phyloP scores from a whole-genome alignment of 2,797 vertebrate species.

The Cichlasoma orientale region DNA sequence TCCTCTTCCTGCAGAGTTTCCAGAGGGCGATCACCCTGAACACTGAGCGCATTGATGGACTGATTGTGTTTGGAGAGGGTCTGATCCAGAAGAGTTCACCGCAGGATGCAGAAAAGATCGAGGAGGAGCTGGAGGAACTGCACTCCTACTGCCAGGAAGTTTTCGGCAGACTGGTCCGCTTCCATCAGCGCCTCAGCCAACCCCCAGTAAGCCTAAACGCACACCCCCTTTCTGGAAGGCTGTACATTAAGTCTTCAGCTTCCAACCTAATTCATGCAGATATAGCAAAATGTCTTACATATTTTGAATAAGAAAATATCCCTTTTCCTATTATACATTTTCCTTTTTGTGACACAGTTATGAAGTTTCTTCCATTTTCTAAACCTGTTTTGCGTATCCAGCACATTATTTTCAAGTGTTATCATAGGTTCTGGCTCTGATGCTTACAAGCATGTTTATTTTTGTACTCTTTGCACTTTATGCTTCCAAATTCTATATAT shows the following conservation, averaged over 20 bases:
- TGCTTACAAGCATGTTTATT: neutral
- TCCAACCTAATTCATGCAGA: neutral
- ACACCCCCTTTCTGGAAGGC: neutral
- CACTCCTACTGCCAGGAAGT: conserved; percentile 94
- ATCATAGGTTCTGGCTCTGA: neutral
- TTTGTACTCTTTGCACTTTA: neutral
- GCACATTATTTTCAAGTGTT: neutral
- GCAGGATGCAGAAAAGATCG: conserved; percentile 87
- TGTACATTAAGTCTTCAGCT: neutral
- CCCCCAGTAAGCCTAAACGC: conserved; percentile 71
- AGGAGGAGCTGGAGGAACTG: conserved; percentile 93
- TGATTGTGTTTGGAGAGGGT: conserved; percentile 91
- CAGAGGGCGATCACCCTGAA: conserved; percentile 93
- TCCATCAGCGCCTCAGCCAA: conserved; percentile 89
- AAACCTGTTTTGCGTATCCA: neutral
- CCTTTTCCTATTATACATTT: neutral
- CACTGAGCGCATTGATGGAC: conserved; percentile 90
- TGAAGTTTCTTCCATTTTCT: neutral
- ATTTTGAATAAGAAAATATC: neutral
- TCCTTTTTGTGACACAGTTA: neutral
- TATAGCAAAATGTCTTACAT: neutral
- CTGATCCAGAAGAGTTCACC: conserved; percentile 92
- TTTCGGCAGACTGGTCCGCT: conserved; percentile 89
- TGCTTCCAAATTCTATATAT: neutral
- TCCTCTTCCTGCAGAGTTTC: conserved; percentile 83